Conservation (phyloP, 2,888 invertebrate species). For the Sinodicranocentrus sp. region DNA sequence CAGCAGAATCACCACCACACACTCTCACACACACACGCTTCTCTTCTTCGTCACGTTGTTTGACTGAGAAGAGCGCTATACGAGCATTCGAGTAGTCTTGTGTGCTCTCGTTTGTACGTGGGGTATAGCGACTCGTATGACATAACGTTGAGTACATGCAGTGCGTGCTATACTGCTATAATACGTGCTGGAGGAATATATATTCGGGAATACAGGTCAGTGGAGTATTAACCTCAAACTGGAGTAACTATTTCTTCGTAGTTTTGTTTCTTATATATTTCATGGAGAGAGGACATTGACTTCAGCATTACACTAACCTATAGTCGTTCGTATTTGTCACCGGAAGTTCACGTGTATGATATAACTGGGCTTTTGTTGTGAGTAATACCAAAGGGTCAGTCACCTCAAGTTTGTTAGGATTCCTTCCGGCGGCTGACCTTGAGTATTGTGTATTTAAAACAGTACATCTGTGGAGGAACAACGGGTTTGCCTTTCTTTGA, state of each 20-base stretch:
- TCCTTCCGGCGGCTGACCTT: conserved; percentile 11
- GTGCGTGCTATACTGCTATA: too few relatives aligned
- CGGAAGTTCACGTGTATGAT: conserved; percentile 7
- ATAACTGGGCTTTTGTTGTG: background rate
- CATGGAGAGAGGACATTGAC: conserved; percentile 40
- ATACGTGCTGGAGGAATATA: background rate
- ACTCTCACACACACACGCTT: too few relatives aligned
- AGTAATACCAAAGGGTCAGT: conserved; percentile 2
- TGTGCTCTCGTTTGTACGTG: too few relatives aligned
- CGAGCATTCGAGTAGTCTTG: too few relatives aligned
- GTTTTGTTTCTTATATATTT: conserved; percentile 2
- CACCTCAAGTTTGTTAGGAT: background rate
- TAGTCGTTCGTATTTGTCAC: background rate
- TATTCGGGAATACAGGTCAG: conserved; percentile 51
- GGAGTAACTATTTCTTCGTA: conserved; percentile 36
- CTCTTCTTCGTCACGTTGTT: too few relatives aligned
- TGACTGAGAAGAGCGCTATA: too few relatives aligned
- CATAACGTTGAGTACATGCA: too few relatives aligned
- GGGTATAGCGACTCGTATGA: too few relatives aligned
- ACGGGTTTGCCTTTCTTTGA: too few relatives aligned
- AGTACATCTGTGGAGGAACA: too few relatives aligned
- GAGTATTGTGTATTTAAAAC: too few relatives aligned
- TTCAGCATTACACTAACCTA: background rate
- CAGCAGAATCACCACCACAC: too few relatives aligned
- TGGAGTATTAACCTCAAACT: conserved; percentile 58